Percentiles rank a stretch among this genome's conserved stretches.
Conservation (phyloP, 2,113 vertebrate species). For the Saguinus midas region DNA sequence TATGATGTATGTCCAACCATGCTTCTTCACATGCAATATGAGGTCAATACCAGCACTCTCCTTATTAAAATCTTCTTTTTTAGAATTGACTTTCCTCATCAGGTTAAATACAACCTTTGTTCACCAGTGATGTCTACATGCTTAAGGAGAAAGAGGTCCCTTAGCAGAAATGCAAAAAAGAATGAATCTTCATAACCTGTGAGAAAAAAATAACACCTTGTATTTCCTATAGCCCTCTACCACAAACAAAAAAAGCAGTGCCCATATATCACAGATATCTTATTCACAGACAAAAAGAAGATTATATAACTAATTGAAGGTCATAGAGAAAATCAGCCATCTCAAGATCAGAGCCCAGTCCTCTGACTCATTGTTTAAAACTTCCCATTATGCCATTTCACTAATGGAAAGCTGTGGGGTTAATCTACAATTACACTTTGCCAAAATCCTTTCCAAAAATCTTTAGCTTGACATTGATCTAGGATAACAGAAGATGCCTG, state of each 20-base stretch:
- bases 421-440: slow-evolving; percentile 67
- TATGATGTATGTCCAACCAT: not conserved
- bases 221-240: not conserved
- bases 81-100: not conserved
- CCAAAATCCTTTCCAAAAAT: slow-evolving; percentile 64
- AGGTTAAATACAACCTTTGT: not conserved
- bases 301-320: slow-evolving; percentile 63
- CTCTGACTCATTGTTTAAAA: slow-evolving; percentile 65
- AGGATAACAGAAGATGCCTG: slow-evolving; percentile 51
- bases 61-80: not conserved
- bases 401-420: slow-evolving; percentile 52
- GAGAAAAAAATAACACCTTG: not conserved
- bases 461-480: slow-evolving; percentile 68
- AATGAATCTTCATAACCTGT: not conserved
- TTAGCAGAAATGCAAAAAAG: not conserved
- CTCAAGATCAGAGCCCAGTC: slow-evolving; percentile 35
- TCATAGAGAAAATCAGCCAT: slow-evolving; percentile 63
- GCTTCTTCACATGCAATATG: not conserved
- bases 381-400: slow-evolving; percentile 34
- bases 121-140: not conserved
- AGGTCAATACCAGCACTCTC: not conserved
- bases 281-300: slow-evolving; percentile 11
- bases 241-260: not conserved
- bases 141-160: slow-evolving; percentile 5
- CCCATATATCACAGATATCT: not conserved